Evolutionary conservation across 2,113 vertebrate genomes (phyloP), one percentile per base, ranked within the genome.

Genomic region (Morphnarchus princeps): DNA sequence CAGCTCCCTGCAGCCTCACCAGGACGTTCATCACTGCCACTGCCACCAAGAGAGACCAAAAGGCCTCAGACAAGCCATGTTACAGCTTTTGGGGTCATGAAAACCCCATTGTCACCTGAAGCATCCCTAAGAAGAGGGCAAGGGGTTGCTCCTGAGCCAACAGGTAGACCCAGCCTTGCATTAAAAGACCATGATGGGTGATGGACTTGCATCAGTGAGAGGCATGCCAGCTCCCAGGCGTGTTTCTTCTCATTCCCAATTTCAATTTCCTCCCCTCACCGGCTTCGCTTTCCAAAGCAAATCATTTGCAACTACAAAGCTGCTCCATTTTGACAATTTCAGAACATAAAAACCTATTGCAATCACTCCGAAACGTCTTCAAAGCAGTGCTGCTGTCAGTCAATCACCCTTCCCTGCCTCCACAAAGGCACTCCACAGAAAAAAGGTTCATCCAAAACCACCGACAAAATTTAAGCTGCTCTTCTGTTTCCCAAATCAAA

Each of bases 241-340:
- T 8, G 3, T 29, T 71, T 25, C 79, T 93, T 18, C 69, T 81
- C 84, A 2, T 57, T 50, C 74, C 58, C 4, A 0, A 19, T 82
- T 85, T 91, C 91, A 57, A 72, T 93, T 93, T 88, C 88, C 69
- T 85, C 69, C 88, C 29, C 16, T 88, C 69, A 45, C 36, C 1
- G 0, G 73, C 74, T 81, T 61, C 5, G 1, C 65, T 91, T 91
- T 61, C 94, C 80, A 88, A 91, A 95, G 88, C 74, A 77, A 91
- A 93, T 85, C 40, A 93, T 76, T 93, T 84, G 73, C 84, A 50
- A 32, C 83, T 81, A 80, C 83, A 72, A 93, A 91, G 88, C 91
- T 50, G 73, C 91, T 88, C 88, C 88, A 34, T 81, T 85, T 57
- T 88, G 88, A 88, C 88, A 84, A 91, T 95, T 81, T 88, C 32